Conservation (phyloP, 2,113 vertebrate genomes). For the Nyctereutes procyonoides region DNA sequence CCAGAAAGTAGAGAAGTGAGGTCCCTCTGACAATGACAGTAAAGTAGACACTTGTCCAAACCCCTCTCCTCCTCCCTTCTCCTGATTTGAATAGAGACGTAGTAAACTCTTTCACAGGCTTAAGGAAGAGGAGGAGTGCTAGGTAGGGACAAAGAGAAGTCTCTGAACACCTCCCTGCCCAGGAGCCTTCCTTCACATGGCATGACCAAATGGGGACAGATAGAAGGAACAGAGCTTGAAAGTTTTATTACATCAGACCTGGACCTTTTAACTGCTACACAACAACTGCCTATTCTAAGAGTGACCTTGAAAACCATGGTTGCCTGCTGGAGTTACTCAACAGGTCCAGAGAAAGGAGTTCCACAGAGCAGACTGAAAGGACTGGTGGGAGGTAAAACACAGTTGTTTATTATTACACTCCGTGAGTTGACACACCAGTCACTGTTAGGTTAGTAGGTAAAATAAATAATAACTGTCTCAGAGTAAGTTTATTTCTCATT, state of each 20-base stretch:
- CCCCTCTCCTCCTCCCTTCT: background rate
- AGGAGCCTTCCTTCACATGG: background rate
- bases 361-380: background rate
- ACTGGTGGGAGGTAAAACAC: background rate
- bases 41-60: background rate
- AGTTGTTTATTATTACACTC: background rate
- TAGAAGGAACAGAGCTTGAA: background rate
- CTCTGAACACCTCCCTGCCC: background rate
- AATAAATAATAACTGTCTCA: conserved; percentile 39
- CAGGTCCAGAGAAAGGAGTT: background rate
- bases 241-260: background rate
- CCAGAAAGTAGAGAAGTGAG: background rate
- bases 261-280: background rate
- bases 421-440: background rate
- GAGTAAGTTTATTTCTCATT: conserved; percentile 16
- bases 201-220: background rate
- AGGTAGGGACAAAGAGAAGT: background rate
- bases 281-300: background rate
- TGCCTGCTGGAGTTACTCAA: background rate
- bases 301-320: background rate
- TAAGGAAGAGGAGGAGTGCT: background rate
- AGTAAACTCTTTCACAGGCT: background rate
- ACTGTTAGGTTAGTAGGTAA: background rate
- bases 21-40: background rate
- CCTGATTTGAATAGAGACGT: background rate